Evolutionary conservation across 2,888 invertebrate species (phyloP).

Genomic region (Melinaea menophilus): DNA sequence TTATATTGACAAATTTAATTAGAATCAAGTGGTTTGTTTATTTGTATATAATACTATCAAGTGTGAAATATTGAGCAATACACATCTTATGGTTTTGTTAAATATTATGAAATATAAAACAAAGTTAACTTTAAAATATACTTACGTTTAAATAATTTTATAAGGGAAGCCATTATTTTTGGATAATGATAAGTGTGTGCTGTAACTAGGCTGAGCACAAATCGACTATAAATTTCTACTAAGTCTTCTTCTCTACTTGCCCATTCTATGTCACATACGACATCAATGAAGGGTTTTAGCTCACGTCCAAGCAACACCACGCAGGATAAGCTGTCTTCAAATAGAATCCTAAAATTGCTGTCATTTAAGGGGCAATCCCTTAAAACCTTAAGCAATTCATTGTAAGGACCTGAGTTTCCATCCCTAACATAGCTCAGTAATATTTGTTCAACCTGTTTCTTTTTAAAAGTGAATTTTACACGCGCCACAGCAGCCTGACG

Average conservation of each 20-base stretch:
- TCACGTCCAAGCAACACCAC: constrained; percentile 62
- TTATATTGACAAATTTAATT: too few species aligned
- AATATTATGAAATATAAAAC: not conserved
- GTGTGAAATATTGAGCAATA: too few species aligned
- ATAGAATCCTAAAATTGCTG: constrained; percentile 59
- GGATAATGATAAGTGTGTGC: constrained; percentile 70
- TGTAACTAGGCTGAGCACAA: constrained; percentile 60
- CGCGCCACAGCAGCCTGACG: constrained; percentile 60
- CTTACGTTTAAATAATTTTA: constrained; percentile 67
- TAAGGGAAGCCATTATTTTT: constrained; percentile 53
- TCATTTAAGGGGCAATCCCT: constrained; percentile 62
- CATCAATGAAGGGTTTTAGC: constrained; percentile 58
- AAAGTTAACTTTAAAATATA: constrained; percentile 8
- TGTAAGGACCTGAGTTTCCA: constrained; percentile 59
- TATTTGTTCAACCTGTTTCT: constrained; percentile 67
- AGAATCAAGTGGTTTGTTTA: too few species aligned
- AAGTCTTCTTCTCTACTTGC: constrained; percentile 49
- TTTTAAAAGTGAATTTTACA: constrained; percentile 61
- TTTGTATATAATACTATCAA: too few species aligned
- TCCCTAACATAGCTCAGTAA: constrained; percentile 58
- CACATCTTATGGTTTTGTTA: too few species aligned
- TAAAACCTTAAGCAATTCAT: constrained; percentile 68
- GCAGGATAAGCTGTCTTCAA: constrained; percentile 64
- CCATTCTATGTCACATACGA: constrained; percentile 64
- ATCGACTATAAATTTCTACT: constrained; percentile 56